Percentiles rank a stretch among this genome's conserved stretches.
Evolutionary conservation across 2,113 vertebrate genomes (phyloP).

Genomic region (Erinaceus europaeus): DNA sequence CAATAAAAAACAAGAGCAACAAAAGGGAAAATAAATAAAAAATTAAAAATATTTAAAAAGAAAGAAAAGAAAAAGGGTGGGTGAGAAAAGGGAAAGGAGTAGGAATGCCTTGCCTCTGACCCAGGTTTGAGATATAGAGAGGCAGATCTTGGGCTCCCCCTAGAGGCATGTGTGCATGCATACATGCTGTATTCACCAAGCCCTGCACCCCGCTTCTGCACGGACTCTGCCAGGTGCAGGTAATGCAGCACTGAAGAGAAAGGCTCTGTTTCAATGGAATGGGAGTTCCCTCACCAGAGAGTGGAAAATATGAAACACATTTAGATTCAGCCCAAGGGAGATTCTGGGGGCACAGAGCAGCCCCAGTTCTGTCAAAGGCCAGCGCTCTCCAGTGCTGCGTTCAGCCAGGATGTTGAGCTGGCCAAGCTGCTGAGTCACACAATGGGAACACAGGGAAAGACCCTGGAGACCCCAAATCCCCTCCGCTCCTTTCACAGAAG

Average conservation of each 20-base stretch:
- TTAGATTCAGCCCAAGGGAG: neutral
- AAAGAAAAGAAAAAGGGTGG: neutral
- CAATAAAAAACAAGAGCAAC: too few relatives aligned
- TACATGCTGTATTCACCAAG: neutral
- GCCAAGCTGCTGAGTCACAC: neutral
- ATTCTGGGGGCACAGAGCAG: too few relatives aligned
- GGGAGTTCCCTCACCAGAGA: neutral
- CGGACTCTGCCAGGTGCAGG: neutral
- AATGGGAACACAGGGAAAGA: neutral
- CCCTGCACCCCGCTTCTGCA: too few relatives aligned
- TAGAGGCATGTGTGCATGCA: too few relatives aligned
- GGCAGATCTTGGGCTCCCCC: too few relatives aligned
- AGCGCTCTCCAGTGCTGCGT: neutral
- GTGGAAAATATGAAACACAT: neutral
- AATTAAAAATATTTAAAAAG: too few relatives aligned
- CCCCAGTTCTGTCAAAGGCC: neutral
- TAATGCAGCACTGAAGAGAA: neutral
- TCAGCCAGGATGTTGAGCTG: neutral
- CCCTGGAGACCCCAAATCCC: neutral
- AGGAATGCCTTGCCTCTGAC: too few relatives aligned
- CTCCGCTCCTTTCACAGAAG: neutral
- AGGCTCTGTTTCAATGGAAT: too few relatives aligned
- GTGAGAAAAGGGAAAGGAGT: too few relatives aligned
- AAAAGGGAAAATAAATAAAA: too few relatives aligned
- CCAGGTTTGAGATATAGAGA: too few relatives aligned